A percentile compares a stretch with the other conserved stretches of the same genome.
Evolutionary conservation across 2,888 invertebrate genomes (phyloP).

Genomic region (Halictus ligatus): DNA sequence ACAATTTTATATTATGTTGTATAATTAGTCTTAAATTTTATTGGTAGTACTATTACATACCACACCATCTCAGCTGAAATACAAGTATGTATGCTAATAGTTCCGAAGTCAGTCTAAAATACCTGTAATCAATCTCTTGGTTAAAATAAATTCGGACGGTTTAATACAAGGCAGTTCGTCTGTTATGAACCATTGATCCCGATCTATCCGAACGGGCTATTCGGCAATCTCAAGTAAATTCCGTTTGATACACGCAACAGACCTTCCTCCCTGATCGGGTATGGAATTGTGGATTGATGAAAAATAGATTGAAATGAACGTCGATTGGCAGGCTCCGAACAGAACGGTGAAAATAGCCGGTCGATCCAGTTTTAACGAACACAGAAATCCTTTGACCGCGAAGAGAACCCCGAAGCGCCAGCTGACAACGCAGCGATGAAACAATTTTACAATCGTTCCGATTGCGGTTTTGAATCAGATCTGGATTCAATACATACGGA

Average conservation of each 20-base stretch:
- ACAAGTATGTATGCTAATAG: too few relatives aligned
- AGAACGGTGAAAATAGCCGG: constrained; percentile 18
- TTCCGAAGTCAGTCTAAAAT: too few relatives aligned
- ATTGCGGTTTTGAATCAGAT: constrained; percentile 16
- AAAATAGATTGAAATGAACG: constrained; percentile 57
- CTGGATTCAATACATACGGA: neutral
- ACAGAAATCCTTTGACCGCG: neutral
- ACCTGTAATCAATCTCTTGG: constrained; percentile 17
- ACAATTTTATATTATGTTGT: too few relatives aligned
- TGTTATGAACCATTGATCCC: neutral
- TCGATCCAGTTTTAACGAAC: constrained; percentile 23
- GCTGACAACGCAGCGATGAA: neutral
- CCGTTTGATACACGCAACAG: constrained; percentile 20
- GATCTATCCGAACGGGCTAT: neutral
- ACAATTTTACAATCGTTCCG: constrained; percentile 5
- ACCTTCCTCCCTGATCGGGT: constrained; percentile 43
- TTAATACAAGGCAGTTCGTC: constrained; percentile 17
- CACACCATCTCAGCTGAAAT: too few relatives aligned
- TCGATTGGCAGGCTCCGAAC: constrained; percentile 9
- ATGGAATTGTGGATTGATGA: constrained; percentile 54
- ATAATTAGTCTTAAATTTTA: too few relatives aligned
- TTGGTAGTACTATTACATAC: too few relatives aligned
- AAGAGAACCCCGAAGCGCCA: neutral
- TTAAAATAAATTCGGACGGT: neutral
- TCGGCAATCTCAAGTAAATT: constrained; percentile 16